Evolutionary conservation across 1,140 invertebrate species (phyloP).

Genomic region (Uloborus diversus): DNA sequence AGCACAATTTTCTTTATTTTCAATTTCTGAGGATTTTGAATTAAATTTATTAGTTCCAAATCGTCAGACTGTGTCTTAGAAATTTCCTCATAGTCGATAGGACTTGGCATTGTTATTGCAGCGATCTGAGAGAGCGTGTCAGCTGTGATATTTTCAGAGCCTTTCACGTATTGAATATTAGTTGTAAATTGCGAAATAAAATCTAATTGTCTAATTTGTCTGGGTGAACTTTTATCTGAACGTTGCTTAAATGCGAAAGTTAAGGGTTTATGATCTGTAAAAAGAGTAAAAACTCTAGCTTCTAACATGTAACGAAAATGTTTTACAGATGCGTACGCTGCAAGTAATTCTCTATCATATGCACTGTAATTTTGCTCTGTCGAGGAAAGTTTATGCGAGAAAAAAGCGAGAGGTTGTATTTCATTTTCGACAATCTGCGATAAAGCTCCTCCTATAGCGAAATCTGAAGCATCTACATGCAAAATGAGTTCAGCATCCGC

Average conservation of each 20-base stretch:
- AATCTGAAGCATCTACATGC: constrained; percentile 44
- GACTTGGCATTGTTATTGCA: background rate
- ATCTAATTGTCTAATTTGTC: constrained; percentile 62
- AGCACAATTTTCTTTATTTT: background rate
- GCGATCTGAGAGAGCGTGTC: constrained; percentile 40
- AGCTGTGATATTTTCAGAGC: constrained; percentile 61
- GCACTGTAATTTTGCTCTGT: background rate
- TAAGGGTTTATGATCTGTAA: constrained; percentile 62
- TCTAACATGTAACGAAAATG: constrained; percentile 61
- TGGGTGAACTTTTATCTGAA: constrained; percentile 51
- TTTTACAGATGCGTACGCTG: constrained; percentile 19
- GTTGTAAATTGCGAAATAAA: constrained; percentile 65
- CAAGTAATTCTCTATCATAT: constrained; percentile 18
- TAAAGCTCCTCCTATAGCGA: constrained; percentile 44
- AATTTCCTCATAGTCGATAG: constrained; percentile 16
- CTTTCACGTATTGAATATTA: constrained; percentile 62
- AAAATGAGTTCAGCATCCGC: constrained; percentile 32
- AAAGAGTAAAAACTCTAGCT: constrained; percentile 60
- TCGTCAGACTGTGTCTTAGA: constrained; percentile 27
- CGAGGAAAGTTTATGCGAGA: constrained; percentile 34
- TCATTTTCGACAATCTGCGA: constrained; percentile 8
- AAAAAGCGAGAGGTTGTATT: constrained; percentile 56
- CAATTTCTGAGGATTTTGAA: background rate
- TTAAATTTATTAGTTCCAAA: constrained; percentile 12
- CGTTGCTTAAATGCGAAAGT: constrained; percentile 57